Evolutionary conservation across 2,797 vertebrate species (phyloP), one percentile per base, ranked within the genome.

Genomic region (Oreortyx pictus): DNA sequence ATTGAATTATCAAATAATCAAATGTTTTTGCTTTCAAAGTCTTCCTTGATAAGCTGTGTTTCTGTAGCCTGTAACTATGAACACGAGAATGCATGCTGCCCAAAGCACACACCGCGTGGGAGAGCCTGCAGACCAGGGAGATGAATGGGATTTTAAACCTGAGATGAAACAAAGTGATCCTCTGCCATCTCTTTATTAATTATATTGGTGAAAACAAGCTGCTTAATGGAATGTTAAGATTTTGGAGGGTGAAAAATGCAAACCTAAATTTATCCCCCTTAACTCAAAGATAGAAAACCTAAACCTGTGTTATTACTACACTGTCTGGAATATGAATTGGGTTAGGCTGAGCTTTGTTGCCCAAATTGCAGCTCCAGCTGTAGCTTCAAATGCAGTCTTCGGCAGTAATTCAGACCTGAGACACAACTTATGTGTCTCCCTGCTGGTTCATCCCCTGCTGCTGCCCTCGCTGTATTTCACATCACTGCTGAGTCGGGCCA

Each of bases 141-240:
- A 75, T 2, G 4, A 93, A 89, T 50, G 31, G 37, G 20, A 19
- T 59, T 75, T 81, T 64, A 89, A 94, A 88, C 77, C 73, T 41
- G 52, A 29, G 24, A 65, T 59, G 75, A 89, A 93, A 72, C 12
- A 17, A 72, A 87, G 50, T 13, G 29, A 66, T 76, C 25, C 71
- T 80, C 88, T 59, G 35, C 37, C 18, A 0, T 72, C 62, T 68
- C 76, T 46, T 66, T 59, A 95, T 95, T 90, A 91, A 89, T 93
- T 68, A 62, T 41, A 11, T 35, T 31, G 39, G 43, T 12, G 15
- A 76, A 88, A 89, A 81, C 39, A 59, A 81, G 35, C 49, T 94
- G 70, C 62, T 86, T 66, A 47, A 39, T 12, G 20, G 27, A 41
- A 54, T 71, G 39, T 6, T 37, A 37, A 78, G 54, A 43, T 75